Evolutionary conservation across 2,797 vertebrate genomes (phyloP).

Genomic region (Schizopygopsis pylzovi): DNA sequence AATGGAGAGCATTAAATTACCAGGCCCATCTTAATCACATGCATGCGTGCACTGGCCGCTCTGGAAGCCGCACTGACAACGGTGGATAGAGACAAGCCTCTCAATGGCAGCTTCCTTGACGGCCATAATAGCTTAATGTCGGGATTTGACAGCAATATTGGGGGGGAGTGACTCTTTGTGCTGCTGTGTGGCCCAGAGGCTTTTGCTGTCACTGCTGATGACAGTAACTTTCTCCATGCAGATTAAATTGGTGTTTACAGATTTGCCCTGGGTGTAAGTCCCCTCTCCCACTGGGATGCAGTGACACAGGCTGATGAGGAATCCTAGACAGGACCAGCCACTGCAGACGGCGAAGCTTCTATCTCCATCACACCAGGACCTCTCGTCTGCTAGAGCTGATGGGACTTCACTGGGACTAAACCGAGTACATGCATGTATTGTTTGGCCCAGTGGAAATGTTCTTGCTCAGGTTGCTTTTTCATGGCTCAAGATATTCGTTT

Average conservation of each 20-base stretch:
- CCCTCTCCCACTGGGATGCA: conserved; percentile 84
- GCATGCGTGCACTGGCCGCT: conserved; percentile 66
- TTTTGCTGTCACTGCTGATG: conserved; percentile 88
- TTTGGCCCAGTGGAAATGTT: conserved; percentile 1
- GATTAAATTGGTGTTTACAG: conserved; percentile 97
- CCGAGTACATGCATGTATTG: not conserved
- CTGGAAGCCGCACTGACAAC: conserved; percentile 67
- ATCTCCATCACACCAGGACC: conserved; percentile 67
- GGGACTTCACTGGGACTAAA: conserved; percentile 39
- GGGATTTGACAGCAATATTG: conserved; percentile 85
- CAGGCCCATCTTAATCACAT: conserved; percentile 66
- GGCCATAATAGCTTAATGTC: conserved; percentile 87
- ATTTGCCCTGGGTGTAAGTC: conserved; percentile 89
- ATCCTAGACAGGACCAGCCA: conserved; percentile 84
- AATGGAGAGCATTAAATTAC: conserved; percentile 74
- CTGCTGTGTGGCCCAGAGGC: conserved; percentile 84
- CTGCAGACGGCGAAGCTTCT: conserved; percentile 75
- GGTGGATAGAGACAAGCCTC: conserved; percentile 65
- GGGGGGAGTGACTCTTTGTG: conserved; percentile 81
- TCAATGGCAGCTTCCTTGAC: conserved; percentile 83
- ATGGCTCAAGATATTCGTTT: not conserved
- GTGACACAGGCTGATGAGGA: conserved; percentile 84
- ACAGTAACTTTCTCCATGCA: conserved; percentile 93
- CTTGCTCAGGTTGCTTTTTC: not conserved
- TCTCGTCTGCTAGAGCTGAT: conserved; percentile 36